Evolutionary conservation across 1,140 invertebrate species (phyloP).

Genomic region (Bombus soroeensis): DNA sequence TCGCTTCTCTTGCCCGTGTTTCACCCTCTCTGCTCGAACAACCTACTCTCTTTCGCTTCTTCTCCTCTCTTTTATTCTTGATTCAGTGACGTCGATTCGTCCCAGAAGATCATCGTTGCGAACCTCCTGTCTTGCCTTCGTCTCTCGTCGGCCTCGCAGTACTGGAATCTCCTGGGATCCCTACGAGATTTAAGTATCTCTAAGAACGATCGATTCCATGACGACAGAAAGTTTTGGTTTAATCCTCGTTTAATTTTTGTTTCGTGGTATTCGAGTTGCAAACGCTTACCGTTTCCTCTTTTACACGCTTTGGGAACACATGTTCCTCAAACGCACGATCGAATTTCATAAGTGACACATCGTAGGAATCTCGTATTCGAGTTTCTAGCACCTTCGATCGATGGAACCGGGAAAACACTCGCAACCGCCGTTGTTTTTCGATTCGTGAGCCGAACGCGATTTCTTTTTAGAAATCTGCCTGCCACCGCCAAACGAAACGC

Average conservation of each 20-base stretch:
- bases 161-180: slow-evolving; percentile 13
- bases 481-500: too few relatives aligned
- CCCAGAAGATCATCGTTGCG: slow-evolving; percentile 6
- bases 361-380: not conserved
- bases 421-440: too few relatives aligned
- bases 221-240: not conserved
- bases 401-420: not conserved
- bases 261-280: not conserved
- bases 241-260: not conserved
- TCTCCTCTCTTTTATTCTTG: slow-evolving; percentile 37
- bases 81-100: slow-evolving; percentile 35
- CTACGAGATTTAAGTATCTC: slow-evolving; percentile 61
- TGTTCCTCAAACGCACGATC: not conserved
- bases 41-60: not conserved
- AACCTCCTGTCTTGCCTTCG: not conserved
- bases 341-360: slow-evolving; percentile 17
- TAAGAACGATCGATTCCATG: not conserved
- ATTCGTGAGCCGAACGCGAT: not conserved
- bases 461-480: not conserved
- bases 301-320: not conserved
- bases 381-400: not conserved
- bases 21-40: not conserved
- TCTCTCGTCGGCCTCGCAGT: not conserved
- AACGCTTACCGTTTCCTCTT: slow-evolving; percentile 9
- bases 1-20: not conserved